Evolutionary conservation across 1,140 invertebrate genomes (phyloP), one percentile per base, ranked within the genome.

Genomic region (Varroa destructor): DNA sequence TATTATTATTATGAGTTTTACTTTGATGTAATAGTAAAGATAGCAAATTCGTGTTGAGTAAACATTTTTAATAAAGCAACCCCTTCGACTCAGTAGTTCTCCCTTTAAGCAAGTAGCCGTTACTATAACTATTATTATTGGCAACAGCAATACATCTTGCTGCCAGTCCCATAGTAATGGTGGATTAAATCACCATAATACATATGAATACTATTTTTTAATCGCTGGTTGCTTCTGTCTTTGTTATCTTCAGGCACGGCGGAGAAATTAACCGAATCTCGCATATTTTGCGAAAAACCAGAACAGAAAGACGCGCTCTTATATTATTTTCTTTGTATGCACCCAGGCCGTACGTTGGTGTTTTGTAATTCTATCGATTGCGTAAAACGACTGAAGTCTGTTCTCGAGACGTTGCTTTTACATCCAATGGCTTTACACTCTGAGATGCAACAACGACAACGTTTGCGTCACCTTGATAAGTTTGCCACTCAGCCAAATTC

Each of bases 291-390:
- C 84, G 70, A 73, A 14, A 51, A 55, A 42, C 43, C 46, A 51
- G 43, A 70, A 42, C 71, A 78, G 58, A 74, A 84, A 82, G 95
- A 99, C 81, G 86, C 87, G 58, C 92, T 95, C 79, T 80, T 98
- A 0, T 97, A 95, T 79, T 97, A 97, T 77, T 90, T 98, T 75
- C 77, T 97, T 14, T 84, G 87, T 74, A 83, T 85, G 67, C 87
- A 97, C 81, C 85, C 85, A 0, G 95, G 93, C 0, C 81, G 92
- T 72, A 97, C 92, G 1, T 84, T 99, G 46, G 86, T 99, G n/a
- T 99, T 98, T 82, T 93, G 90, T 76, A 98, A 98, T 81, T 95
- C 91, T 71, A 96, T 97, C 73, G 90, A 91, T 72, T 93, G 91
- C 80, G 89, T 97, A 0, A 81, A 90, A 73, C 76, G 91, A 73